phyloP scores from a whole-genome alignment of 1,140 invertebrate genomes.

The Idris sp. region DNA sequence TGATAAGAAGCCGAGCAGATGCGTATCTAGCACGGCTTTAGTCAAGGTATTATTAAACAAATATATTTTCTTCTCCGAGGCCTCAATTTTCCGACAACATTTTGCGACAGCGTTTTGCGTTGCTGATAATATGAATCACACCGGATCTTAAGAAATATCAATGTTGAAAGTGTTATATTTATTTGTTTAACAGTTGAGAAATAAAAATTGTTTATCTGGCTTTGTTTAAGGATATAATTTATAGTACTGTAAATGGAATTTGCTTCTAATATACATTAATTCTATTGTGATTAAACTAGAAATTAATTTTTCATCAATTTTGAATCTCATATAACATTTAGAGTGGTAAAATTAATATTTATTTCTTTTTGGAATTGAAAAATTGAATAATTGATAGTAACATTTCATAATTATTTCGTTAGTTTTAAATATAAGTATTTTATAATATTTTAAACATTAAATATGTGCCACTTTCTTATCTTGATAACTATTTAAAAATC shows the following conservation, averaged over 20 bases:
- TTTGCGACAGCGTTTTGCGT: constrained; percentile 21
- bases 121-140: constrained; percentile 16
- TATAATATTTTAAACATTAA: constrained; percentile 32
- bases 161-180: neutral
- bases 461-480: constrained; percentile 38
- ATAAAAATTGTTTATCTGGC: too few relatives aligned
- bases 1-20: constrained; percentile 61
- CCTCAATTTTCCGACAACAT: constrained; percentile 24
- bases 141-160: constrained; percentile 13
- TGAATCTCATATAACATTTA: too few relatives aligned
- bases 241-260: too few relatives aligned
- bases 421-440: constrained; percentile 2
- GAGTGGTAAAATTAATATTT: too few relatives aligned
- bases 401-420: too few relatives aligned
- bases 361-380: too few relatives aligned
- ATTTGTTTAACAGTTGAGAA: constrained; percentile 1
- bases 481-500: constrained; percentile 27
- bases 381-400: too few relatives aligned
- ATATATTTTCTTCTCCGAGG: constrained; percentile 41
- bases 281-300: too few relatives aligned
- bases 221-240: too few relatives aligned
- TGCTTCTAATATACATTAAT: too few relatives aligned
- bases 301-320: too few relatives aligned
- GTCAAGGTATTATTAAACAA: constrained; percentile 39
- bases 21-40: constrained; percentile 53